Conservation (phyloP, 2,888 invertebrate species). For the Allolobophora icterica region DNA sequence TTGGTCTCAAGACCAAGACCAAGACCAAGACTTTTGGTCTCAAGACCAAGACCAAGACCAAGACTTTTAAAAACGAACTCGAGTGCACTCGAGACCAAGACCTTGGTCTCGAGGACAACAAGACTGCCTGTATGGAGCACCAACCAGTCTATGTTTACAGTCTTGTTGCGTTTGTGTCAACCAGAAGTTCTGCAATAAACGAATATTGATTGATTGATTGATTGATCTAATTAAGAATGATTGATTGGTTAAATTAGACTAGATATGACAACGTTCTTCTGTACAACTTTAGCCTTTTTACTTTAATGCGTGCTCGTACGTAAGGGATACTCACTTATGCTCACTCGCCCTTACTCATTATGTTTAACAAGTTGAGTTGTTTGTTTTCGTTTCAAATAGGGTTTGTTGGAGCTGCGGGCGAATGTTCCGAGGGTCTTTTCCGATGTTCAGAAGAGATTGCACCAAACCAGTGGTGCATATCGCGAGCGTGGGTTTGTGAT, state of each 20-base stretch:
- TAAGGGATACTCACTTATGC: not conserved
- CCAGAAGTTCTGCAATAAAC: too few species aligned
- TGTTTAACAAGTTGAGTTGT: not conserved
- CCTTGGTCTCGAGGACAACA: too few species aligned
- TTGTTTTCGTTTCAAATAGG: not conserved
- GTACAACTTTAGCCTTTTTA: not conserved
- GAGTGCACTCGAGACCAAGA: too few species aligned
- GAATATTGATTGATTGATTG: not conserved
- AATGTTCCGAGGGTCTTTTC: constrained; percentile 42
- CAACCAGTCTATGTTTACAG: too few species aligned
- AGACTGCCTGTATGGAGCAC: too few species aligned
- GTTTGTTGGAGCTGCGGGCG: constrained; percentile 9
- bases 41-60: too few species aligned
- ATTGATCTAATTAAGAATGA: not conserved
- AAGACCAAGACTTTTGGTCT: too few species aligned
- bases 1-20: too few species aligned
- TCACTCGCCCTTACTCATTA: not conserved
- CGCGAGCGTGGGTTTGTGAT: constrained; percentile 45
- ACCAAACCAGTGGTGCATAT: constrained; percentile 40
- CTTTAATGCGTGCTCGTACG: not conserved
- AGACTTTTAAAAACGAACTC: too few species aligned
- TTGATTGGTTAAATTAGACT: not conserved
- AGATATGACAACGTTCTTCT: not conserved
- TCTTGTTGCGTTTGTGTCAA: too few species aligned
- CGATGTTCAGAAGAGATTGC: constrained; percentile 37